phyloP scores from a whole-genome alignment of 2,797 vertebrate species.

The Alca torda region DNA sequence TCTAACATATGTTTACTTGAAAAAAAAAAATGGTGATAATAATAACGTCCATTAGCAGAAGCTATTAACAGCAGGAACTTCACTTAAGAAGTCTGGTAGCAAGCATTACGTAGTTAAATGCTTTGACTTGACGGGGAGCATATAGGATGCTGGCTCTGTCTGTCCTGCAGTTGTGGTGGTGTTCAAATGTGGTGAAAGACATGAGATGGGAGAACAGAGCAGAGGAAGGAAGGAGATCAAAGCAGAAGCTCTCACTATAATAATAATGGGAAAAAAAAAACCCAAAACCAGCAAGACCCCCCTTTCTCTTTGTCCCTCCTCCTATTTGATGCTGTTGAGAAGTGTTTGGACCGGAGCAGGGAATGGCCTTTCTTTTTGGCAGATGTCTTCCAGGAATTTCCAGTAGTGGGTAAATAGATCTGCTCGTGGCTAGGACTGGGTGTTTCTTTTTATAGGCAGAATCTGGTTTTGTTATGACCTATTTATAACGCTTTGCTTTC shows the following conservation, averaged over 20 bases:
- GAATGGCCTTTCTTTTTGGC: not conserved
- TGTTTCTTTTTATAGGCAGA: slow-evolving; percentile 42
- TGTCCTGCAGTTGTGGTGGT: not conserved
- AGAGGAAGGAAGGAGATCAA: not conserved
- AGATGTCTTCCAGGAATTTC: slow-evolving; percentile 30
- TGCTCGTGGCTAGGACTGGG: not conserved
- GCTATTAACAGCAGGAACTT: not conserved
- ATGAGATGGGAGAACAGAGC: not conserved
- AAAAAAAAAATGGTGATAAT: not conserved
- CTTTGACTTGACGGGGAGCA: not conserved
- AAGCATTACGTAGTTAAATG: not conserved
- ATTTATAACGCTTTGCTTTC: slow-evolving; percentile 20
- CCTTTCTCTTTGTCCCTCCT: not conserved
- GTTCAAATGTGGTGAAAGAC: not conserved
- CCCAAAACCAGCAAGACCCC: not conserved
- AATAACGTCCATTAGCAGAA: not conserved
- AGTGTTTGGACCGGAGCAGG: not conserved
- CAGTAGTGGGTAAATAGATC: slow-evolving; percentile 7
- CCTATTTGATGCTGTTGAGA: not conserved
- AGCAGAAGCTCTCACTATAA: not conserved
- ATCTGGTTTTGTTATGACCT: slow-evolving; percentile 32
- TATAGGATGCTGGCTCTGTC: not conserved
- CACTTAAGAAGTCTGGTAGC: not conserved
- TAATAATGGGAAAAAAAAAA: not conserved
- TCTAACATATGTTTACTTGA: not conserved